Evolutionary conservation across 92 coral and sea anemone genomes (phyloP), one percentile per base, ranked within the genome.

Genomic region (Porites divaricata): DNA sequence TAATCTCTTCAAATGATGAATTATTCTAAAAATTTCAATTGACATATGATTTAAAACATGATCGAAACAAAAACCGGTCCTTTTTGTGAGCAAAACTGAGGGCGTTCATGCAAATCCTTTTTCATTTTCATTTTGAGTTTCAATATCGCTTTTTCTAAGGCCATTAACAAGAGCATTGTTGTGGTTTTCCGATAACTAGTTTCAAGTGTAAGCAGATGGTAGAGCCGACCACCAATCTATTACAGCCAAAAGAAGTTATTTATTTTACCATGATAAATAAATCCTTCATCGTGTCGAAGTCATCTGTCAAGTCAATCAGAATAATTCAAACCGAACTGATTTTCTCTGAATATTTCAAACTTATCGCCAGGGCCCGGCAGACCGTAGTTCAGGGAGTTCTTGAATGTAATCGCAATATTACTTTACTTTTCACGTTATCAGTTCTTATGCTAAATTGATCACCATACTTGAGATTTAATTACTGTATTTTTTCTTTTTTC

Each of bases 181-280:
- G 74, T 81, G 25, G 16, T 72, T 80, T 63, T 61, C 78, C 57
- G 86, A 81, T 71, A 70, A 81, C 78, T 35, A 81, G 70, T 58
- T 82, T 72, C 35, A 63, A 61, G 52, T 41, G 41, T 51, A 64
- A 28, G 79, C 86, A 72, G 86, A 72, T 82, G 86, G 25, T 51
- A 72, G 63, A 48, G n/a, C n/a, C n/a, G 35, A 51, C 50, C 20
- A 41, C 63, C 64, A n/a, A 59, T 59, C 67, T 54, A 25, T 67
- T 69, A 54, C 85, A 69, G 15, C 53, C 52, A 15, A 67, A 69
- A 54, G 21, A 69, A 53, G 53, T 58, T 70, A 70, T 81, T 81
- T 70, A 71, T 45, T 41, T 77, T 21, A 61, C 19, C 24, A 67
- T 14, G 15, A 61, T 81, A 81, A 81, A 81, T 81, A 81, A 58